Conservation (phyloP, 2,113 vertebrate species). For the Callionymus lyra region DNA sequence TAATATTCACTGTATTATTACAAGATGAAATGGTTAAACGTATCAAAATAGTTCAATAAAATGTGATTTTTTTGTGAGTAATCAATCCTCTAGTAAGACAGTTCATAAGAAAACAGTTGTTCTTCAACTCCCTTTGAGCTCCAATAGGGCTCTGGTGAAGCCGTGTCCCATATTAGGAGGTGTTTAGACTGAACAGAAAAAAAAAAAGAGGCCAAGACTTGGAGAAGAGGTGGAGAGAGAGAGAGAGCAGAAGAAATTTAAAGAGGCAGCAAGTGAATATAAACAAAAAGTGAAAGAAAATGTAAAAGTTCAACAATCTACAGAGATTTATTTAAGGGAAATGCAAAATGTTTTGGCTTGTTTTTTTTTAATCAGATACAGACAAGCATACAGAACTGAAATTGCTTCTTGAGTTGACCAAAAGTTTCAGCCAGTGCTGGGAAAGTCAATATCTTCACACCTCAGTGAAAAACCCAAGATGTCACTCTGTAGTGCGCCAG, state of each 20-base stretch:
- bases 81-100: too few relatives aligned
- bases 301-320: constrained; percentile 9
- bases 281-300: constrained; percentile 39
- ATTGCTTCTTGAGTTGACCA: constrained; percentile 19
- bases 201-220: constrained; percentile 3
- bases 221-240: not conserved
- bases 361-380: too few relatives aligned
- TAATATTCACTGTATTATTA: too few relatives aligned
- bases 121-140: too few relatives aligned
- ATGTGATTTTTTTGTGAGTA: too few relatives aligned
- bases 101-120: too few relatives aligned
- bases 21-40: too few relatives aligned
- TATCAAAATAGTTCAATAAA: too few relatives aligned
- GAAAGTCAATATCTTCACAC: constrained; percentile 9
- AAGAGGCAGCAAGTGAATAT: constrained; percentile 18
- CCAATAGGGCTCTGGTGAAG: not conserved
- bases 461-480: constrained; percentile 24
- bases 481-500: not conserved
- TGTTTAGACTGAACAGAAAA: constrained; percentile 26
- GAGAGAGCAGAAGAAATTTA: constrained; percentile 17
- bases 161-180: constrained; percentile 7
- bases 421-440: constrained; percentile 21
- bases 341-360: too few relatives aligned
- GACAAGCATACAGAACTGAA: too few relatives aligned
- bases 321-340: constrained; percentile 9